Evolutionary conservation across 1,140 invertebrate species (phyloP).

Genomic region (Antheraea mylitta): DNA sequence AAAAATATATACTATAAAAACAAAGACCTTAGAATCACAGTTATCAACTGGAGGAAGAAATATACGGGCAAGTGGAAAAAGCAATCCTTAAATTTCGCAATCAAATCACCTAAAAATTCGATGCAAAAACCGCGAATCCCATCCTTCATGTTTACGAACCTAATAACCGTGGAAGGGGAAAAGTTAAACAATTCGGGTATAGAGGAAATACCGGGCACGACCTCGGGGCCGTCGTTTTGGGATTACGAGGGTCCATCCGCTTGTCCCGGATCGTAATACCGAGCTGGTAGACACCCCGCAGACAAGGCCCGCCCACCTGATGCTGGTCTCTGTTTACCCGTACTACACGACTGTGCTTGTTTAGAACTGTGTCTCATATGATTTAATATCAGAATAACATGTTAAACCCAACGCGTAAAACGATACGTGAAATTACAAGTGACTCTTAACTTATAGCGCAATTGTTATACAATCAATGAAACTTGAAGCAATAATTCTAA

Average conservation of each 20-base stretch:
- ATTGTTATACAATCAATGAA: too few relatives aligned
- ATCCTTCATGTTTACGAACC: not conserved
- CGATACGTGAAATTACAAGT: too few relatives aligned
- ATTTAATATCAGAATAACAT: too few relatives aligned
- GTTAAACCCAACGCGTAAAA: too few relatives aligned
- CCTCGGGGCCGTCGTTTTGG: not conserved
- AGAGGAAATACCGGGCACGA: not conserved
- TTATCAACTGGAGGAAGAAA: too few relatives aligned
- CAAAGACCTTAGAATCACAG: too few relatives aligned
- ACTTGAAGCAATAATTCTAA: too few relatives aligned
- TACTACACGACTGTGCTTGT: too few relatives aligned
- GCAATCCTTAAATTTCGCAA: not conserved
- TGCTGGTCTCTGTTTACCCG: not conserved
- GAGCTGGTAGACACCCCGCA: not conserved
- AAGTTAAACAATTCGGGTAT: not conserved
- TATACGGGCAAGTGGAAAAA: not conserved
- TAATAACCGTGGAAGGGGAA: not conserved
- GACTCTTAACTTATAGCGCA: too few relatives aligned
- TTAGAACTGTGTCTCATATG: too few relatives aligned
- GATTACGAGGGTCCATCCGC: slow-evolving; percentile 1
- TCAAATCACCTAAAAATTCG: not conserved
- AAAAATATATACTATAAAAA: too few relatives aligned
- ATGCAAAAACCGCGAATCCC: not conserved
- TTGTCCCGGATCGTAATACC: not conserved
- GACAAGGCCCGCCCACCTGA: not conserved